Base-by-base conservation (phyloP, 2,113 vertebrate species). In the Typhlomys cinereus region DNA sequence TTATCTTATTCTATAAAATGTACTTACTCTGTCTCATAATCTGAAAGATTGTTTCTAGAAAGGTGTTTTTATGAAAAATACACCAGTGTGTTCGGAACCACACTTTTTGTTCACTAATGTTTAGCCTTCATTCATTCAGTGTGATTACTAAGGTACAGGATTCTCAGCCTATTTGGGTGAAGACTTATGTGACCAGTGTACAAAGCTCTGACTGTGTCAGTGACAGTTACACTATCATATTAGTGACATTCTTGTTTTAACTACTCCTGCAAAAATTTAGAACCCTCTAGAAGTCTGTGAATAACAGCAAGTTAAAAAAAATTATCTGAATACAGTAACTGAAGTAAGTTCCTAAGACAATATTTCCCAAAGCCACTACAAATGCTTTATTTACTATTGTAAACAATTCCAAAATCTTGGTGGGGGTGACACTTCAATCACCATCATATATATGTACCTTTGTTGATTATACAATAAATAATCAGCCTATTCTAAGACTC, bases 11-110 rank as follows among this genome's bases (percentile, higher is more conserved):
- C 48, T 82, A 74, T 70, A 74, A 92, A 62, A 74, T 73, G 69
- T 39, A 25, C 3, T 90, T 39, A 44, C 1, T 57, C 2, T 18
- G 52, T 27, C 1, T 8, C 48, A 52, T 90, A 41, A 66, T n/a
- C 73, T 78, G n/a, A n/a, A n/a, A n/a, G n/a, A 85, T 74, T 67
- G 67, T 92, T 90, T 93, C 85, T 41, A 67, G 21, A 90, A 1
- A 21, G 20, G 1, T 64, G 11, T 4, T 88, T 94, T 82, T 91
- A 29, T 81, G 69, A 92, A n/a, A 79, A 57, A 80, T 73, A 69
- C 5, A 66, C 23, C 50, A 27, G 3, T 44, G 12, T 39, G 31
- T 85, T 52, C 5, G 79, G 25, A 92, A 52, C 57, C 1, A 88
- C 7, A 69, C 11, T n/a, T 54, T 79, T 93, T n/a, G n/a, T n/a